These are phyloP conservation scores for Diploscapter pachys DNA, from an alignment of 1,140 invertebrate genomes.

Conservation along the genomic window DNA sequence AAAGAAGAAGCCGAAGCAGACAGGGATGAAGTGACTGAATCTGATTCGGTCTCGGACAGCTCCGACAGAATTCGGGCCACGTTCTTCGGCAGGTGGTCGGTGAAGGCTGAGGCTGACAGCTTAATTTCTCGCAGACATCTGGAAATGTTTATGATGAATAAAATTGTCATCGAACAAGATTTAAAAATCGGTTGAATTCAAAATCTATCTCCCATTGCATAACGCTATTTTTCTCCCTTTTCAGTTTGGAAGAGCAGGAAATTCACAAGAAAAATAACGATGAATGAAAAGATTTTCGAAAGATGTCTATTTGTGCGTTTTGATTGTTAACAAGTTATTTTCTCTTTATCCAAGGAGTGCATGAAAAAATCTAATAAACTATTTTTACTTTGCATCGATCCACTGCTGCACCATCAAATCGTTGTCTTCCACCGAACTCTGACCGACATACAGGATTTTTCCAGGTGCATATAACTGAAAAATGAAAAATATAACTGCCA, in stretches of 20 bases:
- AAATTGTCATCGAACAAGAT: constrained; percentile 37
- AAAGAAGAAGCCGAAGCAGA: neutral
- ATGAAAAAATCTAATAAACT: no score
- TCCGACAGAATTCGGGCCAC: constrained; percentile 6
- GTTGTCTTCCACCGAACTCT: constrained; percentile 17
- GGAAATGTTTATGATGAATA: neutral
- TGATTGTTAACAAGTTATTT: no score
- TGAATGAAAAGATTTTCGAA: no score
- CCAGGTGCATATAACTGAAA: constrained; percentile 48
- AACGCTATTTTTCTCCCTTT: no score
- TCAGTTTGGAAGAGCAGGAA: constrained; percentile 6
- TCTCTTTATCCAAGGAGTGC: no score
- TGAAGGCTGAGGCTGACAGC: constrained; percentile 33
- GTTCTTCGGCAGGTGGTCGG: constrained; percentile 39
- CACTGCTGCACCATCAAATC: constrained; percentile 10
- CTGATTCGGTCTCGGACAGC: constrained; percentile 1
- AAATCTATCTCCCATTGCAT: no score
- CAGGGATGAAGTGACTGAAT: neutral
- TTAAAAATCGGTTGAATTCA: neutral
- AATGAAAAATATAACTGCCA: no score
- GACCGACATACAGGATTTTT: constrained; percentile 41
- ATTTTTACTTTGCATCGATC: constrained; percentile 19
- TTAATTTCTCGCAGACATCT: constrained; percentile 43
- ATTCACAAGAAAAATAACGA: no score
- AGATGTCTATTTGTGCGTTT: no score